Conservation (phyloP, 2,113 vertebrate genomes). For the Astur gentilis region DNA sequence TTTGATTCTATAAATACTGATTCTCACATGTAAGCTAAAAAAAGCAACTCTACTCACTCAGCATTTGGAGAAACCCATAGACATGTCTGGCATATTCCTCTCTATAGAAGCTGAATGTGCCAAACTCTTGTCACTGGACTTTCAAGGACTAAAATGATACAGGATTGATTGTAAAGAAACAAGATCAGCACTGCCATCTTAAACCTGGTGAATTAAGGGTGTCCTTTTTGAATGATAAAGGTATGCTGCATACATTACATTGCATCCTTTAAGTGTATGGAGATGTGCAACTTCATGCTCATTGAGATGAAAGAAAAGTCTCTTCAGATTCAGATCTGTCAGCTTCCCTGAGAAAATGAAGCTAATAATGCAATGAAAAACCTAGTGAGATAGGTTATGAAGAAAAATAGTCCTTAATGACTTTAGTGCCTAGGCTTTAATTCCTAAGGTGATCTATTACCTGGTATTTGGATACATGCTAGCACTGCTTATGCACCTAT, state of each 20-base stretch:
- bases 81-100: not conserved
- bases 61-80: not conserved
- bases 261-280: not conserved
- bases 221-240: not conserved
- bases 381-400: not conserved
- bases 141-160: not conserved
- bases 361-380: not conserved
- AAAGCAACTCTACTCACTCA: not conserved
- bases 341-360: not conserved
- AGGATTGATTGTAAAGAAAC: not conserved
- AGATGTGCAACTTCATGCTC: not conserved
- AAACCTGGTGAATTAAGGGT: not conserved
- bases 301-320: not conserved
- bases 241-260: not conserved
- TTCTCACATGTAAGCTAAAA: not conserved
- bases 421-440: not conserved
- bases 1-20: constrained; percentile 25
- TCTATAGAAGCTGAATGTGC: not conserved
- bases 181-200: not conserved
- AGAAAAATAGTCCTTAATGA: not conserved
- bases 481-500: not conserved
- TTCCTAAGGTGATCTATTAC: not conserved
- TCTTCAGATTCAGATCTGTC: not conserved
- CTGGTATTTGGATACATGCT: not conserved
- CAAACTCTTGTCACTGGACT: not conserved